Evolutionary conservation across 2,113 vertebrate species (phyloP), one percentile per base, ranked within the genome.

Genomic region (Malaclemys terrapin): DNA sequence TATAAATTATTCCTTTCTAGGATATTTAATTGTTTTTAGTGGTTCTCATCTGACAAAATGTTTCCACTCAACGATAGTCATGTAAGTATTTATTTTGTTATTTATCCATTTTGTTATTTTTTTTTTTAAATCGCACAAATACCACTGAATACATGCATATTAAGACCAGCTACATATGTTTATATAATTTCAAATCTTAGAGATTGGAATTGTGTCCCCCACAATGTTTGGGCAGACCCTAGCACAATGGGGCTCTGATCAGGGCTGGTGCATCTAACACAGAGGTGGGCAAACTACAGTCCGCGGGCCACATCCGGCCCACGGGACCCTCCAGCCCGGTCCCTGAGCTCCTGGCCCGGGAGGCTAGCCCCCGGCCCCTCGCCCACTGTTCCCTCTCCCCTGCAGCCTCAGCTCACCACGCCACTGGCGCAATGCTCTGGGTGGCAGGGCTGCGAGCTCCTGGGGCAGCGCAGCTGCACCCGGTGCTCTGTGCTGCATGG

Each of bases 51-150:
- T 78, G 12, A 25, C 10, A 13, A 22, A 76, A 45, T 45, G 11
- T 76, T 76, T 76, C 42, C 42, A 24, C 42, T 47, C 6, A 13
- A 27, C 27, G 12, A 27, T 47, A 76, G 27, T 75, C 38, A 25
- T 25, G 12, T 13, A 76, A 45, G 5, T 45, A 76, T 76, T 38
- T 38, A 42, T 24, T 42, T 75, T 38, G 4, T 75, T 75, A 75
- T 78, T 47, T 45, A 27, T 45, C 38, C 38, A 13, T 76, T 76
- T 45, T 45, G 42, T 16, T 16, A 20, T 0, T 10, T 16, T 52
- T 16, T 52, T 38, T 45, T 1, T 0, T 3, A 13, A 5, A 0
- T 1, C 16, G 31, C 12, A 49, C 42, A 72, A 24, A 0, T 35
- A 11, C 3, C 0, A 2, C 1, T 56, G 54, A 62, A 38, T 5